Percentiles rank a stretch among this genome's conserved stretches.
phyloP scores from a whole-genome alignment of 2,797 vertebrate genomes.

The Zonotrichia albicollis region DNA sequence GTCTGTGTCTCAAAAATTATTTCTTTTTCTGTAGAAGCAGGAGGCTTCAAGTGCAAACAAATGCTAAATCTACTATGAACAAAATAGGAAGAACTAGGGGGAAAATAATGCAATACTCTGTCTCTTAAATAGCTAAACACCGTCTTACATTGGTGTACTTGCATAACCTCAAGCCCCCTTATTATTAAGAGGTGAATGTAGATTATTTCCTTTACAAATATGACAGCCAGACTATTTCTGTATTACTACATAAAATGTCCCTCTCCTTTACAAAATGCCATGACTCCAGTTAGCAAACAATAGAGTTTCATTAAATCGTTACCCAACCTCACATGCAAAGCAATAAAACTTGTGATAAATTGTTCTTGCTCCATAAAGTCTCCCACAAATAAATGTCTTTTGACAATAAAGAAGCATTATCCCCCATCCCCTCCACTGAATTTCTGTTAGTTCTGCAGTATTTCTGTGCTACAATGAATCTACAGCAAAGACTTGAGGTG shows the following conservation, averaged over 20 bases:
- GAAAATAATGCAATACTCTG: neutral
- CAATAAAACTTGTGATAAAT: neutral
- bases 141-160: neutral
- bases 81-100: neutral
- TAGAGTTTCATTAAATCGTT: neutral
- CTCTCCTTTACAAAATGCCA: neutral
- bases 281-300: neutral
- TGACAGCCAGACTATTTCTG: neutral
- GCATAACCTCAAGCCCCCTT: neutral
- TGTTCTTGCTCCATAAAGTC: neutral
- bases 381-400: neutral
- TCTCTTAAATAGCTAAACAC: neutral
- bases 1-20: neutral
- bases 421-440: neutral
- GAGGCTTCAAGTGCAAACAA: neutral
- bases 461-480: neutral
- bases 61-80: neutral
- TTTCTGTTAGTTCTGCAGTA: neutral
- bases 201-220: slow-evolving; percentile 25
- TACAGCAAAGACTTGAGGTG: neutral
- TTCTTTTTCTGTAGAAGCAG: neutral
- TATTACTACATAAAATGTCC: neutral
- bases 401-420: neutral
- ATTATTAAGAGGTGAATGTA: slow-evolving; percentile 12
- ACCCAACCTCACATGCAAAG: slow-evolving; percentile 4